These are phyloP conservation scores for Noctilio leporinus DNA, from an alignment of 2,113 vertebrate genomes.

Conservation along the genomic window DNA sequence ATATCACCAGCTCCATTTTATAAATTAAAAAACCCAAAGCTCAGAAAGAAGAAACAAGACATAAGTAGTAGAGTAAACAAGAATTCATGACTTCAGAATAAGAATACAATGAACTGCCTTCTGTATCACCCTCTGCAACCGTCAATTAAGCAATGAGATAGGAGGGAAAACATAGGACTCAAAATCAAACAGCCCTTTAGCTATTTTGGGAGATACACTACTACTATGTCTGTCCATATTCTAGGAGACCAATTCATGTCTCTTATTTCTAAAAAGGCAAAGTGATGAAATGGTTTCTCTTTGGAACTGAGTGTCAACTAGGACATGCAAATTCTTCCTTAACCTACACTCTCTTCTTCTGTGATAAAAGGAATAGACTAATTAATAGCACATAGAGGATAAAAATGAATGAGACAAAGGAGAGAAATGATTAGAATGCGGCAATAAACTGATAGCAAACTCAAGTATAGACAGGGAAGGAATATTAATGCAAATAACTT, in stretches of 20 bases:
- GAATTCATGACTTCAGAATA: neutral
- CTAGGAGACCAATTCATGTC: neutral
- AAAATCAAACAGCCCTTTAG: neutral
- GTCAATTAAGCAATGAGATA: neutral
- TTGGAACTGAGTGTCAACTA: neutral
- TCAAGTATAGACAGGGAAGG: neutral
- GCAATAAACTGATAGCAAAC: neutral
- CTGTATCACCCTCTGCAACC: accelerated
- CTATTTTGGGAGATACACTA: neutral
- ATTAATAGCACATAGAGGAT: neutral
- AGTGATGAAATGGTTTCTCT: neutral
- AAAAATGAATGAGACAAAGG: neutral
- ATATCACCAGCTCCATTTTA: neutral
- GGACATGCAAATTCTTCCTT: neutral
- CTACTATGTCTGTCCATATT: neutral
- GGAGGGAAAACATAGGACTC: neutral
- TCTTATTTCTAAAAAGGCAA: neutral
- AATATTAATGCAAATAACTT: neutral
- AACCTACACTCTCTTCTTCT: neutral
- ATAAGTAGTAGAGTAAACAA: neutral
- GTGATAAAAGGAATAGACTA: neutral
- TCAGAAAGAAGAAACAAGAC: neutral
- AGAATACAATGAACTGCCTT: neutral
- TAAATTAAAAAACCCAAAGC: neutral
- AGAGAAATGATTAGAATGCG: neutral